Percentiles rank a stretch among this genome's conserved stretches.
Evolutionary conservation across 2,797 vertebrate genomes (phyloP).

Genomic region (Gastrophryne carolinensis): DNA sequence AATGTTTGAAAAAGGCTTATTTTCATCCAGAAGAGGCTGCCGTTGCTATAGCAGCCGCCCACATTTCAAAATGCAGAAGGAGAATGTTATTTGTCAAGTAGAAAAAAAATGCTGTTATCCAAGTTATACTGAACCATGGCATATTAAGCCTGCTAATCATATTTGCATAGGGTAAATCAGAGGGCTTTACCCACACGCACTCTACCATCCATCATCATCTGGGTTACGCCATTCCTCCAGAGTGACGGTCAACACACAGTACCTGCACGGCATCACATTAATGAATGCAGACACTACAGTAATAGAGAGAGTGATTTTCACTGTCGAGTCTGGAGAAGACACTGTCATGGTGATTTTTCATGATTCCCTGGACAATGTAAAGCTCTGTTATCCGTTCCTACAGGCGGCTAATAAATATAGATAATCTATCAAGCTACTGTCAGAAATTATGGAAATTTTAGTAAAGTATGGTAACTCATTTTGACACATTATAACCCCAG

Average conservation of each 20-base stretch:
- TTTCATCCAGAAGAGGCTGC: slow-evolving; percentile 59
- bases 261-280: slow-evolving; percentile 4
- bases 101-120: slow-evolving; percentile 26
- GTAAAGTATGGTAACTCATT: neutral
- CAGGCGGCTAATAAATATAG: neutral
- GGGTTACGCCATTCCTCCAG: neutral
- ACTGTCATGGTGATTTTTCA: neutral
- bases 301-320: neutral
- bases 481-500: neutral
- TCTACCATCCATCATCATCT: neutral
- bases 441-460: neutral
- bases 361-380: slow-evolving; percentile 5
- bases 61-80: slow-evolving; percentile 52
- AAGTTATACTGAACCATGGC: neutral
- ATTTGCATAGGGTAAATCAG: slow-evolving; percentile 18
- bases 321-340: neutral
- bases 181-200: neutral
- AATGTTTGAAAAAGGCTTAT: slow-evolving; percentile 53
- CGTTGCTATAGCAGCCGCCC: slow-evolving; percentile 74
- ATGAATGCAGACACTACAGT: neutral
- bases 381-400: neutral
- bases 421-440: neutral
- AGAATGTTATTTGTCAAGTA: slow-evolving; percentile 33
- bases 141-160: slow-evolving; percentile 7
- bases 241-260: neutral